Evolutionary conservation across 2,113 vertebrate species (phyloP).

Genomic region (Macquaria australasica): DNA sequence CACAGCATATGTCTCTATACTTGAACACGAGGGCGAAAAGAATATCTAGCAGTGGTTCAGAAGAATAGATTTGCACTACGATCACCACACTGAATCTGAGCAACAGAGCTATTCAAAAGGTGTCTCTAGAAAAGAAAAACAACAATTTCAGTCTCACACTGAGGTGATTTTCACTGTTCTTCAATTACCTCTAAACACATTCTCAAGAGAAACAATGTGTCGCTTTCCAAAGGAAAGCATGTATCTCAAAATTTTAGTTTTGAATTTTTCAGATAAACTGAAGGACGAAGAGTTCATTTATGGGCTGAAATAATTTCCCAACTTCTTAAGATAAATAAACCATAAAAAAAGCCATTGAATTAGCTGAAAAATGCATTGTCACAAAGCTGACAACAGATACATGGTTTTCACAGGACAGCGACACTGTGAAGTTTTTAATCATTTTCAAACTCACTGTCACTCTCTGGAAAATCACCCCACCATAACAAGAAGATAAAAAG

Average conservation of each 20-base stretch:
- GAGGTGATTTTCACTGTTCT: not conserved
- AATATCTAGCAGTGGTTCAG: not conserved
- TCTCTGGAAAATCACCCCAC: not conserved
- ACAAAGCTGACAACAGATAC: not conserved
- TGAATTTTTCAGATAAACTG: not conserved
- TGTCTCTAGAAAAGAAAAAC: not conserved
- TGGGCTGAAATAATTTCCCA: not conserved
- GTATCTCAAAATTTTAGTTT: not conserved
- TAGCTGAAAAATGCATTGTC: not conserved
- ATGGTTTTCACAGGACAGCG: not conserved
- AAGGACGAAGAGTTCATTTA: not conserved
- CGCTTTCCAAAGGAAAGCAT: not conserved
- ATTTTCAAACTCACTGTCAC: not conserved
- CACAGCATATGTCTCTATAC: not conserved
- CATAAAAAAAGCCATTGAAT: not conserved
- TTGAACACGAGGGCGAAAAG: not conserved
- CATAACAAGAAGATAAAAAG: not conserved
- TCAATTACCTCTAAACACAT: not conserved
- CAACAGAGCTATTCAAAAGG: not conserved
- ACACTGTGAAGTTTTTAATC: not conserved
- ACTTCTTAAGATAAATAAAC: not conserved
- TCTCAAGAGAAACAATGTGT: not conserved
- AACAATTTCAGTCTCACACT: not conserved
- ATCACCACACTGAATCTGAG: not conserved
- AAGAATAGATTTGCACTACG: not conserved